Evolutionary conservation across 2,888 invertebrate genomes (phyloP), one percentile per base, ranked within the genome.

Genomic region (Agapostemon virescens): DNA sequence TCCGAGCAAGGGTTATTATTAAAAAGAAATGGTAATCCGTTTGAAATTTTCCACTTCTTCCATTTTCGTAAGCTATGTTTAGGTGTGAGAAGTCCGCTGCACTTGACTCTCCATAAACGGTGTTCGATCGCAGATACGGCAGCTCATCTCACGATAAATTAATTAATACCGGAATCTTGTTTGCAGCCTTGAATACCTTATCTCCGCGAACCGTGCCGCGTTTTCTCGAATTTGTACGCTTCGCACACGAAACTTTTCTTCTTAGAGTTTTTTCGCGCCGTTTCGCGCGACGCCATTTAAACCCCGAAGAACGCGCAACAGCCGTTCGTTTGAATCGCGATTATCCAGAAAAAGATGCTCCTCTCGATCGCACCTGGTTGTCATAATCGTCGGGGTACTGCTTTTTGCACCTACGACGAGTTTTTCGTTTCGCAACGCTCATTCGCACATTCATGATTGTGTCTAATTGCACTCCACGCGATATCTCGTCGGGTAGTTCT

Each of bases 101-200:
- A 49, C 33, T 33, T 64, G 23, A 5, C 23, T 64, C 15, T 23
- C 23, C 26, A 23, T 38, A 64, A 23, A 40, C n/a, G 23, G 26
- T 38, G 38, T 45, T 69, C 40, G 30, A n/a, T 40, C 61, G n/a
- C 15, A 7, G 45, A 45, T 61, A 11, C 33, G 67, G 26, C 33
- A 49, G 52, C 42, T 5, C 20, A 26, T 17, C 33, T 64, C 45
- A 72, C 66, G 26, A 49, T 33, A 11, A 49, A 55, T 38, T 58
- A 58, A 69, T 78, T 74, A 81, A 70, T 70, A 55, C 45, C n/a
- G 30, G 40, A 58, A 70, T 70, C 42, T 73, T 66, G 45, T 40
- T 58, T 23, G 38, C 72, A 45, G 49, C 73, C 63, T 77, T 42
- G 52, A 68, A 23, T 52, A 79, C 40, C 33, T 61, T 30, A 30